These are phyloP conservation scores for Aeoliscus strigatus DNA, from an alignment of 2,797 vertebrate genomes.

Conservation along the genomic window DNA sequence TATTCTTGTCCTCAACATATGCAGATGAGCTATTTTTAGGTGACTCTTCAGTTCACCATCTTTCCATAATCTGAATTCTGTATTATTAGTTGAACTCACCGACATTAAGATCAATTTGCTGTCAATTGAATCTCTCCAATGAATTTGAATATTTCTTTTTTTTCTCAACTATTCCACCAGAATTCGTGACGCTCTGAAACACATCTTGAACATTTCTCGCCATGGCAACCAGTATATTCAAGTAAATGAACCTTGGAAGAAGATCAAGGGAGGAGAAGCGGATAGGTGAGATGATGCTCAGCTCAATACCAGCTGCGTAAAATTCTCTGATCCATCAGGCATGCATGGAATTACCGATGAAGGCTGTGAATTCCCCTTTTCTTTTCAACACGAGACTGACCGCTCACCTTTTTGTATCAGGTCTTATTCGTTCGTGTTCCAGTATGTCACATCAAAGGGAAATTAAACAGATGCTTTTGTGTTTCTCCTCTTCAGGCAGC, in stretches of 20 bases:
- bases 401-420: neutral
- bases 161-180: conserved; percentile 53
- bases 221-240: conserved; percentile 98
- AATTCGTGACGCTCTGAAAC: conserved; percentile 89
- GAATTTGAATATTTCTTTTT: neutral
- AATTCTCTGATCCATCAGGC: too few species aligned
- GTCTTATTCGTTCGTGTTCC: neutral
- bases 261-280: conserved; percentile 82
- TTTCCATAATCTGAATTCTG: too few species aligned
- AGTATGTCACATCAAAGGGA: conserved; percentile 1
- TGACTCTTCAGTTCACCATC: too few species aligned
- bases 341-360: too few species aligned
- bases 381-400: neutral
- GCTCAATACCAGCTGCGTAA: too few species aligned
- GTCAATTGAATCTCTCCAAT: neutral
- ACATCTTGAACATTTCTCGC: conserved; percentile 90
- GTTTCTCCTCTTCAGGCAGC: conserved; percentile 69
- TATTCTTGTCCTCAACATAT: neutral
- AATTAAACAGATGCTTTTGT: neutral
- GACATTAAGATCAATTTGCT: neutral
- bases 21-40: too few species aligned
- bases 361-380: conserved; percentile 1
- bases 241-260: conserved; percentile 93
- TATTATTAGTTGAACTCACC: neutral
- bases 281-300: conserved; percentile 74